Base-by-base conservation (phyloP, 2,888 invertebrate genomes). In the Oscheius sp. region DNA sequence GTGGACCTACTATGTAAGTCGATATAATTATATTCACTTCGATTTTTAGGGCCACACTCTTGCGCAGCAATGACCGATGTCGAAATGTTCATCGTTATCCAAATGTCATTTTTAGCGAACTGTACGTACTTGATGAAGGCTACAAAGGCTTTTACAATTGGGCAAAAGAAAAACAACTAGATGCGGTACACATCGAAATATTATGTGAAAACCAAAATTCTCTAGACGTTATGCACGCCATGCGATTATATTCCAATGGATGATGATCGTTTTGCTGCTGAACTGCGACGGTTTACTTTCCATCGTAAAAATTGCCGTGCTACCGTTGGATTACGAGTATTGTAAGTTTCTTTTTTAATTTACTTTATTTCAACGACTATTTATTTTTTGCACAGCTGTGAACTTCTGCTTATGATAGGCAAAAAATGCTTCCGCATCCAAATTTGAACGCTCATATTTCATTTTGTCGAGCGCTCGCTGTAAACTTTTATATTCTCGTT, bases 1-100 rank as follows among this genome's bases (percentile, higher is more conserved):
- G 98, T 71, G 99, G 96, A 0, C 98, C 98, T 0, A 94, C 93
- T 85, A 91, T 98, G 93, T 95, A 91, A 93, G 93, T 92, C 0
- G 9, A 13, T 7, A 23, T 27, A 9, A 18, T 64, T 64, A 35
- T 21, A 16, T 59, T 29, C 7, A 59, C 1, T 46, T 25, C n/a
- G 9, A n/a, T 43, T 35, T 63, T 23, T 61, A 84, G 84, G 85
- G 85, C 85, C 0, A 93, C 95, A 1, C 94, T 93, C 89, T 91
- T 98, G 70, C 92, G 97, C 3, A 93, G 93, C 61, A 90, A 92
- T 29, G 97, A 99, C 89, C 92, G 98, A 0, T 92, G 92, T n/a
- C 90, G 92, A 52, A 95, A 97, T 90, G 92, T 92, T 76, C 93
- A 93, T 68, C 85, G 83, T 74, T 90, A 90, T 56, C 98, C 98